phyloP scores from a whole-genome alignment of 2,113 vertebrate genomes.

The Sapajus apella region DNA sequence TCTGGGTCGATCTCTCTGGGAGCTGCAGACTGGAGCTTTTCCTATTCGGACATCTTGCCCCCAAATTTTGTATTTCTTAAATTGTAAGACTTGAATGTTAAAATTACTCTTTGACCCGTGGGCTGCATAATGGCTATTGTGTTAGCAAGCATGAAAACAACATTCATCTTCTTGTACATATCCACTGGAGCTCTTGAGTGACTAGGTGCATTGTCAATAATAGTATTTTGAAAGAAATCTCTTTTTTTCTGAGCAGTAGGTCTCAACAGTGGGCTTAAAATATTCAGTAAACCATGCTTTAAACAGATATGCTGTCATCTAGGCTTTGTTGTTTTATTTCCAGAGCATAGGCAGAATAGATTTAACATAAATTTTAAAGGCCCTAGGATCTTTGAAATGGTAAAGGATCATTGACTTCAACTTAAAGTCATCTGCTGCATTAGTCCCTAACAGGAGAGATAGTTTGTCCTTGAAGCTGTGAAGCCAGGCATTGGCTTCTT shows the following conservation, averaged over 20 bases:
- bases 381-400: neutral
- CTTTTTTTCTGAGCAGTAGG: neutral
- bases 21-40: too few relatives aligned
- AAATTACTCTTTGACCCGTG: neutral
- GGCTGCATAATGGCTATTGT: neutral
- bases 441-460: neutral
- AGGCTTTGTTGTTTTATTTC: neutral
- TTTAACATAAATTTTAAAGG: neutral
- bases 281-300: neutral
- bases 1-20: too few relatives aligned
- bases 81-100: neutral
- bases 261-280: neutral
- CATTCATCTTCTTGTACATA: neutral
- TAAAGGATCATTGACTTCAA: neutral
- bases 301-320: neutral
- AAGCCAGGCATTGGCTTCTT: neutral
- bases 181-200: neutral
- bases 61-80: neutral
- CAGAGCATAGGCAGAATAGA: neutral
- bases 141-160: neutral
- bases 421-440: neutral
- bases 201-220: neutral
- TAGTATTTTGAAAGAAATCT: neutral
- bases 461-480: neutral
- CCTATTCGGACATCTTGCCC: too few relatives aligned